Conservation (phyloP, 2,888 invertebrate genomes). For the Halocaridina rubra region DNA sequence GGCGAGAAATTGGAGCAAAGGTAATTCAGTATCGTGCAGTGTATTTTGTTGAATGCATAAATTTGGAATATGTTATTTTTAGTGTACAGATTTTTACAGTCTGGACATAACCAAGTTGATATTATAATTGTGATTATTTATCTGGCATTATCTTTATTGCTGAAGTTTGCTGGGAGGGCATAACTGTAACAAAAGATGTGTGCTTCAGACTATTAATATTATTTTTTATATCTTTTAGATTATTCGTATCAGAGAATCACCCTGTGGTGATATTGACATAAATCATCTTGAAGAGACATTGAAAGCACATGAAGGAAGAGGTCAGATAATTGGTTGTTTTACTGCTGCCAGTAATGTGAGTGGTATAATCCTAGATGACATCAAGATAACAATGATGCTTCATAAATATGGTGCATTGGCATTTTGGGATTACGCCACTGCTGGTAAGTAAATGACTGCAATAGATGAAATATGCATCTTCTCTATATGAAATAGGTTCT, state of each 20-base stretch:
- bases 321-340: conserved; percentile 85
- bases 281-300: conserved; percentile 80
- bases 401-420: conserved; percentile 86
- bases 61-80: too few species aligned
- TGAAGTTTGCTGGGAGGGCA: too few species aligned
- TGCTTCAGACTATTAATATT: too few species aligned
- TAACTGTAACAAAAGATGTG: too few species aligned
- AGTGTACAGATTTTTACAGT: too few species aligned
- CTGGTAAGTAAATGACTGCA: conserved; percentile 73
- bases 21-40: conserved; percentile 69
- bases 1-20: conserved; percentile 83
- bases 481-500: too few species aligned
- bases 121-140: too few species aligned
- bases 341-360: conserved; percentile 89
- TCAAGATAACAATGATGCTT: conserved; percentile 82
- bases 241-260: conserved; percentile 81
- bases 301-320: conserved; percentile 73
- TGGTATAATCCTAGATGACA: conserved; percentile 86
- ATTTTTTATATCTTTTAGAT: too few species aligned
- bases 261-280: conserved; percentile 83
- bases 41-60: not conserved
- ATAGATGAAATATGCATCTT: too few species aligned
- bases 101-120: too few species aligned
- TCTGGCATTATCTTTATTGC: too few species aligned
- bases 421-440: conserved; percentile 91